A percentile compares a stretch with the other conserved stretches of the same genome.
phyloP scores from a whole-genome alignment of 1,140 invertebrate species.

The Neotoxoptera formosana region DNA sequence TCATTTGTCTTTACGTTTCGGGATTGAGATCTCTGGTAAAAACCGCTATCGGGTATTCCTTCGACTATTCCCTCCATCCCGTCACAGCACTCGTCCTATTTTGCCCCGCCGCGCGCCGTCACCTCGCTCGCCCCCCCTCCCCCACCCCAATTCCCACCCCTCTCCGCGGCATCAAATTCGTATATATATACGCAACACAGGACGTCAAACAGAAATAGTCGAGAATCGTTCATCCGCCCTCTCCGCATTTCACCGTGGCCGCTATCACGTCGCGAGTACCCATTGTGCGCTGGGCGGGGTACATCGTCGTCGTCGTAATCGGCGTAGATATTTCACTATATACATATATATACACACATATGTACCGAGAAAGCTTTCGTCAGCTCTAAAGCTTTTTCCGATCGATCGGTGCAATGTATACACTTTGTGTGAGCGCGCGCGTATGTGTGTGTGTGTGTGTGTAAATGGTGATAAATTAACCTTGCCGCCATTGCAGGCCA shows the following conservation, averaged over 20 bases:
- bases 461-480: conserved; percentile 56
- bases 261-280: neutral
- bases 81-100: neutral
- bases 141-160: too few relatives aligned
- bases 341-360: neutral
- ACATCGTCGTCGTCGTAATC: conserved; percentile 24
- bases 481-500: conserved; percentile 32
- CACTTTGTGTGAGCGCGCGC: neutral
- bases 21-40: conserved; percentile 43
- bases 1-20: conserved; percentile 44
- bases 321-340: conserved; percentile 48
- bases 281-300: neutral
- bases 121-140: neutral
- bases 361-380: conserved; percentile 47
- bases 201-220: conserved; percentile 22
- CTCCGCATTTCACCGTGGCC: neutral
- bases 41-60: neutral
- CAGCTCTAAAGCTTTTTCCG: conserved; percentile 55
- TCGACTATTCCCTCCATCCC: neutral
- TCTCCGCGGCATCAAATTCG: neutral
- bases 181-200: neutral
- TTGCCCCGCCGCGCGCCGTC: neutral
- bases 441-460: neutral
- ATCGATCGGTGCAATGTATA: conserved; percentile 47
- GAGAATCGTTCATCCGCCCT: neutral